These are phyloP conservation scores for Nyctibius grandis DNA, from an alignment of 2,797 vertebrate species.

Conservation along the genomic window DNA sequence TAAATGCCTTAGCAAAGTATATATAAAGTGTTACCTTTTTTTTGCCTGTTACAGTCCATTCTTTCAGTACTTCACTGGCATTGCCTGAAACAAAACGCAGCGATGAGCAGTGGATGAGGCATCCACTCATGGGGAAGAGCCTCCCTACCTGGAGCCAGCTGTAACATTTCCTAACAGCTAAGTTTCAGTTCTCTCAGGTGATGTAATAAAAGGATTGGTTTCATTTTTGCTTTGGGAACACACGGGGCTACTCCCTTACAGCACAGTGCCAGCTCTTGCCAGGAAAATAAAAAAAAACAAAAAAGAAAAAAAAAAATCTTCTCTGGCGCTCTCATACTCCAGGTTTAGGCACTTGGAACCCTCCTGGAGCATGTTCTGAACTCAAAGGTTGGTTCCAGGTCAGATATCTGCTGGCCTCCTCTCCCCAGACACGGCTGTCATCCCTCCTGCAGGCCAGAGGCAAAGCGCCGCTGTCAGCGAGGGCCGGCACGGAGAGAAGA, in stretches of 20 bases:
- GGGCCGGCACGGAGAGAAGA: accelerated
- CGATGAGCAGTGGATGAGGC: neutral
- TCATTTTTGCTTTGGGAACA: neutral
- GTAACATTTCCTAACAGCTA: neutral
- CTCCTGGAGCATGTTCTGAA: neutral
- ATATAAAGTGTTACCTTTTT: slow-evolving; percentile 83
- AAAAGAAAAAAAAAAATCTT: neutral
- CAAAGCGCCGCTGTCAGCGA: neutral
- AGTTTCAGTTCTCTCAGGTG: neutral
- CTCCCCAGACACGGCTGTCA: neutral
- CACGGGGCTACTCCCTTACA: neutral
- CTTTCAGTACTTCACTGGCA: slow-evolving; percentile 91
- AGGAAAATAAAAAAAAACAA: neutral
- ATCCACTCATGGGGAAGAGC: neutral
- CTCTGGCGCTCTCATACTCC: neutral
- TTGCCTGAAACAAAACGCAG: slow-evolving; percentile 78
- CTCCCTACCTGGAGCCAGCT: neutral
- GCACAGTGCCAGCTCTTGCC: neutral
- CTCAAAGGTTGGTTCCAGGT: neutral
- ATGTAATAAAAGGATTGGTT: neutral
- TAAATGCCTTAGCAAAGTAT: neutral
- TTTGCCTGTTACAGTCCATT: slow-evolving; percentile 95
- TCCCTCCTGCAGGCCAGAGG: neutral
- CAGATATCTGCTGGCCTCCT: neutral
- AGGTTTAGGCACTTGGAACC: neutral